Conservation (phyloP, 2,888 invertebrate genomes). For the Drosophila monieri region DNA sequence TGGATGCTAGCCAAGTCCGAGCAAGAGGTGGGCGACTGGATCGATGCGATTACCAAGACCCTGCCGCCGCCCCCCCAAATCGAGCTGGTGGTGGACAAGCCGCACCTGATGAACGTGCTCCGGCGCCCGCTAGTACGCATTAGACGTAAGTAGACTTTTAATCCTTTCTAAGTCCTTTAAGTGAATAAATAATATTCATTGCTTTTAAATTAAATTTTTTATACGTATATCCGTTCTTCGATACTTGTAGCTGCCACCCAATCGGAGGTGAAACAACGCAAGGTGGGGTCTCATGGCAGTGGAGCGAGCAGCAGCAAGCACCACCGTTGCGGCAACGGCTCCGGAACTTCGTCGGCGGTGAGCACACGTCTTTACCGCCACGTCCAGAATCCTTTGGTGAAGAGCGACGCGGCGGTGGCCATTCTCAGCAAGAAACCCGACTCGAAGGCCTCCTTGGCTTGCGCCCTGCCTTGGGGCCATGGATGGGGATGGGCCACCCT, state of each 20-base stretch:
- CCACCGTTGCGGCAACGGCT: slow-evolving; percentile 46
- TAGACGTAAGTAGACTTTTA: slow-evolving; percentile 86
- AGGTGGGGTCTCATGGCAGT: slow-evolving; percentile 58
- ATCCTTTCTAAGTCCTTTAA: not conserved
- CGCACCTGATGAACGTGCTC: slow-evolving; percentile 87
- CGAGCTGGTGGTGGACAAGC: slow-evolving; percentile 89
- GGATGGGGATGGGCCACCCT: slow-evolving; percentile 91
- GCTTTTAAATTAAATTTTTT: not conserved
- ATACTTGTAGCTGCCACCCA: slow-evolving; percentile 85
- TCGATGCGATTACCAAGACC: slow-evolving; percentile 92
- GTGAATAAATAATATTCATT: too few relatives aligned
- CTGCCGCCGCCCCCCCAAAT: slow-evolving; percentile 90
- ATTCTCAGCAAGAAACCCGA: slow-evolving; percentile 84
- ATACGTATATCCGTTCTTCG: not conserved
- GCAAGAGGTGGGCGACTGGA: slow-evolving; percentile 92
- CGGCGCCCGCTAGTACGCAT: slow-evolving; percentile 87
- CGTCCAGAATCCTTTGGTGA: slow-evolving; percentile 82
- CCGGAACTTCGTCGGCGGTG: slow-evolving; percentile 56
- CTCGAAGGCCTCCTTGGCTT: slow-evolving; percentile 83
- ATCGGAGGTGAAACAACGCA: slow-evolving; percentile 84
- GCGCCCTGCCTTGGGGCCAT: slow-evolving; percentile 87
- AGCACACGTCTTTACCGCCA: slow-evolving; percentile 71
- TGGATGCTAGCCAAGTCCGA: slow-evolving; percentile 93
- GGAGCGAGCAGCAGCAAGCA: slow-evolving; percentile 59
- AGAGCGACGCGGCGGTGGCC: slow-evolving; percentile 84